Base-by-base conservation (phyloP, 2,797 vertebrate genomes). In the Muscicapa comitata region DNA sequence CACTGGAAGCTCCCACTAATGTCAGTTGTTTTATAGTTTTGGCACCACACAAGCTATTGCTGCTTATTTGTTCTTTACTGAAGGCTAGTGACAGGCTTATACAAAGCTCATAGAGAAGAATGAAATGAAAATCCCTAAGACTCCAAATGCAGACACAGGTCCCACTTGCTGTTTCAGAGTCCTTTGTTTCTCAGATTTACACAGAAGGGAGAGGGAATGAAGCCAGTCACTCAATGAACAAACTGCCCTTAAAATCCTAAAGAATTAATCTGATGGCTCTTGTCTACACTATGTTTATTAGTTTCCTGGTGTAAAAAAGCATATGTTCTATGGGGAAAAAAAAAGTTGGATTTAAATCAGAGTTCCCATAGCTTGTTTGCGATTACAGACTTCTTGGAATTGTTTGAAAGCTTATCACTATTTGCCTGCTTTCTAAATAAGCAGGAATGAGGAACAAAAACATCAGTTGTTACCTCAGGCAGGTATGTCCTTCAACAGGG, bases 361-460 rank as follows among this genome's bases (percentile, higher is more conserved):
- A 77, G 45, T 93, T 94, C 84, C 38, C 47, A 61, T 42, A 55
- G 42, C 33, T 82, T 83, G 75, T 83, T 94, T 88, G 78, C 0
- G 1, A 77, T 75, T 55, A 70, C 1, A 3, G 70, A 84, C 62
- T 58, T 87, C 74, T 89, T 95, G 78, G 89, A 91, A 75, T 72
- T 88, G 47, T 90, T 94, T 89, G 80, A 92, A 94, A 95, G 75
- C 53, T 93, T 87, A 86, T 54, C 24, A 23, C 16, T 42, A 29
- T 61, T 93, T 90, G 61, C 23, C 42, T 86, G 57, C 88, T 89
- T 81, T 94, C 65, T 89, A 95, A 94, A 87, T 43, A 73, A 90
- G 63, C 38, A 95, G 50, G 81, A 89, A 95, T 55, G 92, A 95
- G 94, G 93, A 94, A 95, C 84, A 93, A 91, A 93, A 83, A 4